A percentile compares a stretch with the other conserved stretches of the same genome.
phyloP scores from a whole-genome alignment of 2,888 invertebrate genomes.

The Hirtodrosophila trivittata region DNA sequence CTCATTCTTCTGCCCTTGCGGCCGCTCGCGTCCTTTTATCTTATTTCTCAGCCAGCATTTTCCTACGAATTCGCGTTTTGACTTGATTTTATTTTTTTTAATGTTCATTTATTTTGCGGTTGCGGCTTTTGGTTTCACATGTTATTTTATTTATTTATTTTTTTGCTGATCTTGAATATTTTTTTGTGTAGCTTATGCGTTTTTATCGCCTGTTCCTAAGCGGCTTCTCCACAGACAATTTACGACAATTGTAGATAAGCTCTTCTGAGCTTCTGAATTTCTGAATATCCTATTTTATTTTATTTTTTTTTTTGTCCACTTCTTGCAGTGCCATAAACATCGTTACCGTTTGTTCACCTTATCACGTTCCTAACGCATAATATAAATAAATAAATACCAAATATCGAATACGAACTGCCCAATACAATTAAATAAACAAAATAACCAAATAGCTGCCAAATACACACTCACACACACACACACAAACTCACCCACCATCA shows the following conservation, averaged over 20 bases:
- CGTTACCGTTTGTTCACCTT: constrained; percentile 37
- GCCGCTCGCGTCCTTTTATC: constrained; percentile 18
- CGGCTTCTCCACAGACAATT: background rate
- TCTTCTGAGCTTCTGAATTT: constrained; percentile 9
- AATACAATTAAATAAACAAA: constrained; percentile 21
- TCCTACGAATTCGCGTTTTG: constrained; percentile 51
- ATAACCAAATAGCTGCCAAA: constrained; percentile 61
- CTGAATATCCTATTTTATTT: background rate
- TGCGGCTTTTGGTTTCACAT: constrained; percentile 38
- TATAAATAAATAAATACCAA: constrained; percentile 34
- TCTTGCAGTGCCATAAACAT: constrained; percentile 65
- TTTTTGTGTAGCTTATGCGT: constrained; percentile 15
- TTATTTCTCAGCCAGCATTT: constrained; percentile 35
- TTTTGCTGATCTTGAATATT: constrained; percentile 47
- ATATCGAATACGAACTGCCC: constrained; percentile 62
- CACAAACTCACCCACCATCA: constrained; percentile 29
- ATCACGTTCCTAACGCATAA: constrained; percentile 32
- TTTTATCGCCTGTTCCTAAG: constrained; percentile 31
- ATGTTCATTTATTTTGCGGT: constrained; percentile 17
- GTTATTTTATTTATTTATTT: constrained; percentile 10
- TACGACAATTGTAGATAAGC: constrained; percentile 15
- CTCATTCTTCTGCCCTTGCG: constrained; percentile 16
- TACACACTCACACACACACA: constrained; percentile 14
- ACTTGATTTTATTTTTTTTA: constrained; percentile 11
- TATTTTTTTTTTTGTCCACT: constrained; percentile 7